Evolutionary conservation across 2,113 vertebrate species (phyloP).

Genomic region (Marcusenius ussheri): DNA sequence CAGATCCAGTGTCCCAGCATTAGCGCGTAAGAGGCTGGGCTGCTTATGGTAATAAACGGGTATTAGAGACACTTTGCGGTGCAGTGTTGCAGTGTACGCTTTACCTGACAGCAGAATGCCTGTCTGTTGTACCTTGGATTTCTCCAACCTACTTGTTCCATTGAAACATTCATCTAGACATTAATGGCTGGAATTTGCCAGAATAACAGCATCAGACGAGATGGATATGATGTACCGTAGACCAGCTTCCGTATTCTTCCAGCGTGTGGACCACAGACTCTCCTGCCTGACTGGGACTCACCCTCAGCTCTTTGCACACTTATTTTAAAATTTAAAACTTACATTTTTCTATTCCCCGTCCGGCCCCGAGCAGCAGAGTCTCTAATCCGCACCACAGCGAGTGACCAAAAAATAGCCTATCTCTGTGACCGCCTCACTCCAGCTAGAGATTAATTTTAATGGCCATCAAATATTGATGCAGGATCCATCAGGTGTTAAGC

Average conservation of each 20-base stretch:
- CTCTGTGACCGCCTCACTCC: not conserved
- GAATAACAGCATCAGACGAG: not conserved
- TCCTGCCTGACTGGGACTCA: not conserved
- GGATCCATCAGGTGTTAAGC: conserved; percentile 27
- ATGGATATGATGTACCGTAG: not conserved
- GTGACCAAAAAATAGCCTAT: not conserved
- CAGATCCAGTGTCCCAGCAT: not conserved
- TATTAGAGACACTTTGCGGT: not conserved
- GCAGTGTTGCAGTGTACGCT: not conserved
- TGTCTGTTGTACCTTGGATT: not conserved
- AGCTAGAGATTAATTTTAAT: conserved; percentile 20
- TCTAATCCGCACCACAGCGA: not conserved
- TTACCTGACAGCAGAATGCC: not conserved
- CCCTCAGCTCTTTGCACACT: not conserved
- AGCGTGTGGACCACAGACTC: not conserved
- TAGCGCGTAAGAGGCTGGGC: not conserved
- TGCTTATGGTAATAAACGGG: not conserved
- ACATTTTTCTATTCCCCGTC: not conserved
- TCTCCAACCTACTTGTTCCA: not conserved
- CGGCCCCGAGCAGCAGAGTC: not conserved
- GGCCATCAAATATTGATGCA: conserved; percentile 24
- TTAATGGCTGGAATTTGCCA: not conserved
- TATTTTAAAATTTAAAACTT: not conserved
- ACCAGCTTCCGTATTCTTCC: not conserved
- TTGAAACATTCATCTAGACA: not conserved